Conservation (phyloP, 2,888 invertebrate genomes). For the Drosophila phalerata region DNA sequence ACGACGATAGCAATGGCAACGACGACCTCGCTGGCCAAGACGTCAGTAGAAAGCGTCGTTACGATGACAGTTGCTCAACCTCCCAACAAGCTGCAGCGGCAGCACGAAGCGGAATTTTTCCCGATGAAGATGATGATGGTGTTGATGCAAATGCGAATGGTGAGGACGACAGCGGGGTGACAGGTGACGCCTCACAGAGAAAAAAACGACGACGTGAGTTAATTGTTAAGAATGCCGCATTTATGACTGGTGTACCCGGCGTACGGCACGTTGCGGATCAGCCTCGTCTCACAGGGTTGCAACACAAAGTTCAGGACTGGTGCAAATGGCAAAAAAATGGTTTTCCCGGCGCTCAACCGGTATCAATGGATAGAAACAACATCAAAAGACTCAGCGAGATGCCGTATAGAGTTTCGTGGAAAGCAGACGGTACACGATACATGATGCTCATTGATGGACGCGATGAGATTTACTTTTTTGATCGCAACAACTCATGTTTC, state of each 20-base stretch:
- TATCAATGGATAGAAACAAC: constrained; percentile 96
- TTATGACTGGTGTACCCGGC: constrained; percentile 95
- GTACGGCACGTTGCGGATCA: constrained; percentile 90
- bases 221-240: constrained; percentile 89
- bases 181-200: constrained; percentile 60
- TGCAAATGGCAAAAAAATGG: constrained; percentile 92
- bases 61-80: constrained; percentile 67
- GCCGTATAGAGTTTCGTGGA: constrained; percentile 99
- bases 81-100: constrained; percentile 68
- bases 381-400: constrained; percentile 90
- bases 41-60: constrained; percentile 60
- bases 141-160: constrained; percentile 25
- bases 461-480: constrained; percentile 95
- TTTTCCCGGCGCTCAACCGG: constrained; percentile 98
- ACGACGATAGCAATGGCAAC: constrained; percentile 86
- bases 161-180: constrained; percentile 50
- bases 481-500: constrained; percentile 97
- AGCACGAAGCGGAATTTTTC: constrained; percentile 27
- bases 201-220: constrained; percentile 87
- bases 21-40: constrained; percentile 52
- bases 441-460: constrained; percentile 97
- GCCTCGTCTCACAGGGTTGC: constrained; percentile 88
- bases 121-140: constrained; percentile 48
- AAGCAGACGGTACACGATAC: constrained; percentile 98
- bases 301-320: constrained; percentile 91